These are phyloP conservation scores for Teleogryllus oceanicus DNA, from an alignment of 2,888 invertebrate species.

Conservation along the genomic window DNA sequence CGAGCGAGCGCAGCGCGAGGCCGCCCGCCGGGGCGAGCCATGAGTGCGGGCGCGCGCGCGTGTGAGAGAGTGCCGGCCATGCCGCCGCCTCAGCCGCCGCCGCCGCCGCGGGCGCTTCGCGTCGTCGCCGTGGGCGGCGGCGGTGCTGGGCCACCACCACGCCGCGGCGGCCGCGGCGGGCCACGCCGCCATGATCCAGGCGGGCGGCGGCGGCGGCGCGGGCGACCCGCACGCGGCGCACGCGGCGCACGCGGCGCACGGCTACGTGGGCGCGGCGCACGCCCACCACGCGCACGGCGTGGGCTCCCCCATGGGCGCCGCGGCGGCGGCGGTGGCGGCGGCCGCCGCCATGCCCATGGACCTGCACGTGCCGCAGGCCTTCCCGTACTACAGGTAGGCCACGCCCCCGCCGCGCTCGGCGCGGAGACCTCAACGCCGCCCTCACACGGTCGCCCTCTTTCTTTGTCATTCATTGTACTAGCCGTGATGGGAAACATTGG, in stretches of 20 bases:
- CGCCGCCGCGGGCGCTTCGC: constrained; percentile 55
- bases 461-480: too few relatives aligned
- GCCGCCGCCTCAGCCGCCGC: neutral
- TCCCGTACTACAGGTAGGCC: constrained; percentile 84
- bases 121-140: constrained; percentile 66
- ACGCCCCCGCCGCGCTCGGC: neutral
- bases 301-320: constrained; percentile 34
- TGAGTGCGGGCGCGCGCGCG: constrained; percentile 42
- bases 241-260: constrained; percentile 50
- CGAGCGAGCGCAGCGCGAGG: neutral
- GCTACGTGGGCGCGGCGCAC: constrained; percentile 55
- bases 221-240: neutral
- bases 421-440: neutral
- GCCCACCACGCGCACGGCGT: constrained; percentile 45
- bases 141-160: constrained; percentile 61
- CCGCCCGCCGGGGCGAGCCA: constrained; percentile 38
- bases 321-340: constrained; percentile 34
- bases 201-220: constrained; percentile 50
- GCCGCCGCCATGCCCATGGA: constrained; percentile 73
- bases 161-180: constrained; percentile 50
- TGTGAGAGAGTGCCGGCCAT: neutral
- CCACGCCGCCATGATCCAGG: constrained; percentile 47
- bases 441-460: too few relatives aligned
- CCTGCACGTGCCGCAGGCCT: constrained; percentile 86
- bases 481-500: too few relatives aligned